Evolutionary conservation across 1,140 invertebrate genomes (phyloP).

Genomic region (Eumeta japonica): DNA sequence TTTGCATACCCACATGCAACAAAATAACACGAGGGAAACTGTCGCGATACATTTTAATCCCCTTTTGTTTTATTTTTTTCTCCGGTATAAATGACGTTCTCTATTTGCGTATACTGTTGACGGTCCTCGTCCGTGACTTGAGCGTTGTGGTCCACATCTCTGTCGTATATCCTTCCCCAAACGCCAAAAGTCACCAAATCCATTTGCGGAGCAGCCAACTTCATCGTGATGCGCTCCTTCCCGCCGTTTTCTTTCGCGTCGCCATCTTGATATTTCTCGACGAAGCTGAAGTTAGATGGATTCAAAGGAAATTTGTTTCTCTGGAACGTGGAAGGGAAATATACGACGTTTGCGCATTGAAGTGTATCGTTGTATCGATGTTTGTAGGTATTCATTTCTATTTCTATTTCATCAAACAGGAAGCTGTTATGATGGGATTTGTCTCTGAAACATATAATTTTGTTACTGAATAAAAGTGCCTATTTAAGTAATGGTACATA

Average conservation of each 20-base stretch:
- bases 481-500: no score
- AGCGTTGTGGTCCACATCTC: slow-evolving; percentile 21
- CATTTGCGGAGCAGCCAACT: slow-evolving; percentile 23
- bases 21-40: no score
- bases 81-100: slow-evolving; percentile 24
- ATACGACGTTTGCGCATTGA: no score
- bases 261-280: slow-evolving; percentile 9
- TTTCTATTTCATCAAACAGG: no score
- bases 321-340: no score
- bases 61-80: slow-evolving; percentile 7
- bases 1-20: no score
- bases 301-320: slow-evolving; percentile 32
- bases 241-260: slow-evolving; percentile 7
- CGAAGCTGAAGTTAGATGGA: slow-evolving; percentile 25
- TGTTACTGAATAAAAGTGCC: no score
- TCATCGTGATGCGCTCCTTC: slow-evolving; percentile 10
- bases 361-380: no score
- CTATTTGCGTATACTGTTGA: slow-evolving; percentile 20
- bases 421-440: no score
- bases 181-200: slow-evolving; percentile 30
- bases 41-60: no score
- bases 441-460: no score
- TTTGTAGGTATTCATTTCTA: no score
- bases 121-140: slow-evolving; percentile 19
- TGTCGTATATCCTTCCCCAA: slow-evolving; percentile 28